Evolutionary conservation across 2,888 invertebrate species (phyloP), one percentile per base, ranked within the genome.

Genomic region (Stomorhina lunata): DNA sequence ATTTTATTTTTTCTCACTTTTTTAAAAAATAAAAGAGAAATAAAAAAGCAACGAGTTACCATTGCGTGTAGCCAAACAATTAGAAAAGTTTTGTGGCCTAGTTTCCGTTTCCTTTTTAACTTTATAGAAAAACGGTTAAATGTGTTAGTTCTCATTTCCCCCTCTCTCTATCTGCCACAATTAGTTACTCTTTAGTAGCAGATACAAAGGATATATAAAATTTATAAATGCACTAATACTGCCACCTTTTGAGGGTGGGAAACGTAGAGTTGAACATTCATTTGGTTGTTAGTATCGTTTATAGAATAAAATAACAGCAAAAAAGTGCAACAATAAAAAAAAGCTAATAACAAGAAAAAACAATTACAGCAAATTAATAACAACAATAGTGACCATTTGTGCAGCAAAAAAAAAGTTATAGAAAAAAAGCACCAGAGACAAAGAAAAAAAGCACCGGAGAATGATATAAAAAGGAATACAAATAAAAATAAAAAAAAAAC

Each of bases 31-130:
- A 68, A 48, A 27, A 55, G 43, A 68, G 72, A 61, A 81, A 72
- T 55, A 81, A 76, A 71, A 72, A 69, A 79, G 69, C 57, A n/a
- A 80, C 75, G 72, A 80, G 80, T 84, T 76, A 80, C 78, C 66
- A 81, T 80, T 61, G 81, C 86, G 85, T 85, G 84, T 69, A 75
- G 69, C 79, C 85, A 86, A 87, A 87, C 88, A 88, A 88, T 88
- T 88, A 88, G 87, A 87, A 87, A 87, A 88, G 87, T 87, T 88
- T 85, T 85, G 77, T 87, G 87, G 81, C 85, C 84, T 85, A 86
- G 82, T 86, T 86, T 84, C 84, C 84, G 80, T 80, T 84, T 84
- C 83, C 84, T 85, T 81, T 80, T 66, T 32, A 66, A 61, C 65
- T 73, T 66, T 59, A 20, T 61, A 15, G 12, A 32, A 57, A 72